Conservation (phyloP, 2,113 vertebrate species). For the Crotalus tigris region DNA sequence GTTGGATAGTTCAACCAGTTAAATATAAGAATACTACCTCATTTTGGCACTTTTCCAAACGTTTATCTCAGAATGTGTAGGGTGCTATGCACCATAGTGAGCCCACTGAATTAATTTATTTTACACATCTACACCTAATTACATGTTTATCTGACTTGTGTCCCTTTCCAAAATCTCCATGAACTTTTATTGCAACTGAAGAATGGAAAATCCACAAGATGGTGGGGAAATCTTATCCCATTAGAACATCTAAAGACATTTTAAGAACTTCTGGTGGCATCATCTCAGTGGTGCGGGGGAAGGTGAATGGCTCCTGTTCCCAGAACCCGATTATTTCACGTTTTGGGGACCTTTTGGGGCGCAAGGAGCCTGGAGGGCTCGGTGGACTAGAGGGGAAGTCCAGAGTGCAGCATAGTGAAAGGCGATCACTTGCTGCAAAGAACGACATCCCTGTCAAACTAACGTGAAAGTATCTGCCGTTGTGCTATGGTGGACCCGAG, state of each 20-base stretch:
- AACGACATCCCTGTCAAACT: no score
- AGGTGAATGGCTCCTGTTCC: no score
- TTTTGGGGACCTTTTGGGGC: no score
- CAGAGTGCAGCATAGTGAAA: no score
- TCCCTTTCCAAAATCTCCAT: background rate
- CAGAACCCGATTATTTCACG: no score
- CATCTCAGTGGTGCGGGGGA: no score
- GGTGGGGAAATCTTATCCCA: background rate
- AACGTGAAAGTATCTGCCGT: no score
- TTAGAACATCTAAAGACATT: background rate
- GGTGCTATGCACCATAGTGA: background rate
- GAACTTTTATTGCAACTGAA: background rate
- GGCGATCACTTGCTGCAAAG: no score
- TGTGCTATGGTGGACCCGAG: no score
- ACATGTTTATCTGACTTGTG: background rate
- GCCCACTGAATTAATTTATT: background rate
- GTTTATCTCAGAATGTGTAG: background rate
- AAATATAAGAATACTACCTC: background rate
- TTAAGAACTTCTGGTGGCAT: no score
- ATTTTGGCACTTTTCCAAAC: background rate
- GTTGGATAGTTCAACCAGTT: background rate
- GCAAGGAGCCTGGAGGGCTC: no score
- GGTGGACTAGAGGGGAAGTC: no score
- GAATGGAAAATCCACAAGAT: background rate
- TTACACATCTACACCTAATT: background rate